Evolutionary conservation across 2,113 vertebrate species (phyloP).

Genomic region (Cyanocitta stelleri): DNA sequence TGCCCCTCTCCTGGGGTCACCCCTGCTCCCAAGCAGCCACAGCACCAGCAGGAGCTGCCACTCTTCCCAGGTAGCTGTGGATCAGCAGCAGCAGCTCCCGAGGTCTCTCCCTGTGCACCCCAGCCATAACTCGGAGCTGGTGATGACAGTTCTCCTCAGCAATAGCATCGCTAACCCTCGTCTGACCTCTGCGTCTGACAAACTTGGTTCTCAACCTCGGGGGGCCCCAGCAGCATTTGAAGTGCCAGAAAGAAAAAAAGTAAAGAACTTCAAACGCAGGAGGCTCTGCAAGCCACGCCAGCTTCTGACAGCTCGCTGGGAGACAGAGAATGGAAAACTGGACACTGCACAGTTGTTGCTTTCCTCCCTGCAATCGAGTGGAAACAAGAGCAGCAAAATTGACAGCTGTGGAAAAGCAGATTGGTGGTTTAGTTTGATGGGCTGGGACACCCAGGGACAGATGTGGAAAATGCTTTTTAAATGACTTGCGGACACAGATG

Average conservation of each 20-base stretch:
- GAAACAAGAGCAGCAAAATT: slow-evolving; percentile 19
- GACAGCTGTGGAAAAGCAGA: slow-evolving; percentile 52
- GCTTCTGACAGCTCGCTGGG: slow-evolving; percentile 24
- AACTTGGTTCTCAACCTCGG: not conserved
- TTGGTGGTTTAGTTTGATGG: slow-evolving; percentile 39
- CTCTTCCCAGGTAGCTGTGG: not conserved
- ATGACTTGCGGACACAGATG: not conserved
- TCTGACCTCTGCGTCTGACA: slow-evolving; percentile 50
- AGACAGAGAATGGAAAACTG: slow-evolving; percentile 45
- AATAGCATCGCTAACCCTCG: slow-evolving; percentile 23
- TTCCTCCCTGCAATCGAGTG: slow-evolving; percentile 22
- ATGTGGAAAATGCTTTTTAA: slow-evolving; percentile 56
- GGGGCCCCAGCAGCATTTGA: slow-evolving; percentile 13
- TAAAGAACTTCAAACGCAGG: not conserved
- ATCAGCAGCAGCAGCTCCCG: not conserved
- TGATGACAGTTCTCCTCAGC: slow-evolving; percentile 1
- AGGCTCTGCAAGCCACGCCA: slow-evolving; percentile 11
- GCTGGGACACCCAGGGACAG: slow-evolving; percentile 30
- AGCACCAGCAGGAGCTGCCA: not conserved
- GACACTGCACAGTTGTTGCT: not conserved
- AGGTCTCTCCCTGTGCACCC: not conserved
- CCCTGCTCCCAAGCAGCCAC: not conserved
- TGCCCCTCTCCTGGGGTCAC: not conserved
- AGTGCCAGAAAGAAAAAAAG: slow-evolving; percentile 15
- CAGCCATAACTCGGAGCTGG: not conserved